Percentiles rank a stretch among this genome's conserved stretches.
These are phyloP conservation scores for Ochlodes sylvanus DNA, from an alignment of 2,888 invertebrate species.

Conservation along the genomic window DNA sequence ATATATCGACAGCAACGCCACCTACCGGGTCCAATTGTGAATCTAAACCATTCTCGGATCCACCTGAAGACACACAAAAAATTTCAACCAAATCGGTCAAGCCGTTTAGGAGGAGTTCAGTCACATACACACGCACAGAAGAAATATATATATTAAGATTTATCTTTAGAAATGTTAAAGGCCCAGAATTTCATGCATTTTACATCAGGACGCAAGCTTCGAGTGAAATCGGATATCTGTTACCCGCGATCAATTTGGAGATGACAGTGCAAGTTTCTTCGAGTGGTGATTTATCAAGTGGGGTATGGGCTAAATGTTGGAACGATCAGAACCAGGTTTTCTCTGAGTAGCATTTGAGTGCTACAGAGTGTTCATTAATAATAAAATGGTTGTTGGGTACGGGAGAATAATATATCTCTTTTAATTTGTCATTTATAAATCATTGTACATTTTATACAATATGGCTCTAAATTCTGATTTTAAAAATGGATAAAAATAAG, in stretches of 20 bases:
- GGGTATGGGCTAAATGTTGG: conserved; percentile 60
- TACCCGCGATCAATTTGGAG: conserved; percentile 46
- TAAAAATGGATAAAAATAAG: no score
- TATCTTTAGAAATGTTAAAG: neutral
- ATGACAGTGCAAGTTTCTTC: conserved; percentile 67
- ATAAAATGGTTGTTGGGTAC: neutral
- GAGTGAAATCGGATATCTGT: conserved; percentile 30
- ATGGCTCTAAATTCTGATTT: no score
- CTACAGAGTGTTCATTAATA: conserved; percentile 33
- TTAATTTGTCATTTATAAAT: no score
- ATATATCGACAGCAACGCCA: no score
- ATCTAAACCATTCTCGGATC: no score
- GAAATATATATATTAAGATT: no score
- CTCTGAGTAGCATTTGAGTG: conserved; percentile 53
- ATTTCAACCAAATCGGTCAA: no score
- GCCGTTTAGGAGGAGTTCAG: no score
- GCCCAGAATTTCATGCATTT: conserved; percentile 20
- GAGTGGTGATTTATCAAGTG: conserved; percentile 42
- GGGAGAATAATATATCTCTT: neutral
- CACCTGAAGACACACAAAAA: no score
- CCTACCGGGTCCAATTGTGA: no score
- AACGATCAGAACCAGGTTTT: conserved; percentile 68
- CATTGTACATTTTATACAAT: no score
- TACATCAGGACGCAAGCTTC: conserved; percentile 21
- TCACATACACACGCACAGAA: no score